Percentiles rank a stretch among this genome's conserved stretches.
Evolutionary conservation across 2,888 invertebrate genomes (phyloP).

Genomic region (Phlogophora meticulosa): DNA sequence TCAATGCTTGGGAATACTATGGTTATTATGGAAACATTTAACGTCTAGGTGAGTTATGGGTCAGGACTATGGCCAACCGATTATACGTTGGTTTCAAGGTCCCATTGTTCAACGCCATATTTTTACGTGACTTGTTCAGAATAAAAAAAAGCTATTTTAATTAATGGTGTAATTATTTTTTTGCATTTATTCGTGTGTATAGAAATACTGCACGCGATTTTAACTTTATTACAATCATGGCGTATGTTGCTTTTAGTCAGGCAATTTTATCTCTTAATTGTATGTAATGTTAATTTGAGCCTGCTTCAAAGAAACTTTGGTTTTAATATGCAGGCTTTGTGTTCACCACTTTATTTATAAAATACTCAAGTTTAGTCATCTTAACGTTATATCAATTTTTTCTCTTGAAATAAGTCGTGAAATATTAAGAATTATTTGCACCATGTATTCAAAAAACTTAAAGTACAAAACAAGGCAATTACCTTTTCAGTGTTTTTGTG

Average conservation of each 20-base stretch:
- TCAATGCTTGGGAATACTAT: slow-evolving; percentile 49
- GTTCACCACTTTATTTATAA: not conserved
- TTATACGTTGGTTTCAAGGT: slow-evolving; percentile 65
- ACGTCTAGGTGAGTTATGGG: slow-evolving; percentile 57
- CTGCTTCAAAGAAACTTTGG: slow-evolving; percentile 8
- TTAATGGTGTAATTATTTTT: slow-evolving; percentile 37
- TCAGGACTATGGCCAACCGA: slow-evolving; percentile 56
- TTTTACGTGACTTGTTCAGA: slow-evolving; percentile 60
- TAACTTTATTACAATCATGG: slow-evolving; percentile 27
- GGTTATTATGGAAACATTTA: slow-evolving; percentile 64
- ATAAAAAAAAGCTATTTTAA: slow-evolving; percentile 33
- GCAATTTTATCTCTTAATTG: slow-evolving; percentile 30
- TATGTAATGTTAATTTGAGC: slow-evolving; percentile 17
- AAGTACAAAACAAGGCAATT: not conserved
- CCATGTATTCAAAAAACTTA: not conserved
- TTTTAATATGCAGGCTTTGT: not conserved
- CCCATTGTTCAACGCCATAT: slow-evolving; percentile 50
- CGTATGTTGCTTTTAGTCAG: slow-evolving; percentile 45
- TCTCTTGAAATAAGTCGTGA: not conserved
- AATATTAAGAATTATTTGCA: not conserved
- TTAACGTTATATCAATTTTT: not conserved
- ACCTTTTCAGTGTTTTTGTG: not conserved
- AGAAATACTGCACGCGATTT: slow-evolving; percentile 45
- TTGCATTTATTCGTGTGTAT: slow-evolving; percentile 36
- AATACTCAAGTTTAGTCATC: not conserved